Evolutionary conservation across 1,140 invertebrate species (phyloP).

Genomic region (Psix sp.): DNA sequence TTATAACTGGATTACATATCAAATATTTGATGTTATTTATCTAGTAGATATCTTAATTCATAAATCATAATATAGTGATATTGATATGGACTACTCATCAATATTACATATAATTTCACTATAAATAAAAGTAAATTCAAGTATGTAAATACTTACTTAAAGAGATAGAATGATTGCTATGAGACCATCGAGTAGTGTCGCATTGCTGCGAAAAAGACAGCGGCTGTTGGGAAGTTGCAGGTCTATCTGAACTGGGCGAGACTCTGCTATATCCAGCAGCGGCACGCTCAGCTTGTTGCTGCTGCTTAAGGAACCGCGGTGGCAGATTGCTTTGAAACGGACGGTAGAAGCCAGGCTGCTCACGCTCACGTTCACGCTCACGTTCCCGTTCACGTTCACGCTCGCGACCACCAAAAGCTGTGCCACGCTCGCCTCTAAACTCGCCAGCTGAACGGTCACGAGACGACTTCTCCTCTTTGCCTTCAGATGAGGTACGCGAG

Average conservation of each 20-base stretch:
- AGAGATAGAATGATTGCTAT: conserved; percentile 67
- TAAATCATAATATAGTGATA: too few species aligned
- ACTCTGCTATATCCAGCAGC: conserved; percentile 66
- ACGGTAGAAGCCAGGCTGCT: conserved; percentile 80
- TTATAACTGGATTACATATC: conserved; percentile 70
- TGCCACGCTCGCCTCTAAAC: conserved; percentile 54
- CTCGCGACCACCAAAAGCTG: conserved; percentile 15
- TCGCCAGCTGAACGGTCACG: conserved; percentile 59
- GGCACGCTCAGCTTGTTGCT: conserved; percentile 79
- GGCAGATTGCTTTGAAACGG: conserved; percentile 89
- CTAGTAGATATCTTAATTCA: too few species aligned
- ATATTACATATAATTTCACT: too few species aligned
- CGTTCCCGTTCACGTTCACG: conserved; percentile 62
- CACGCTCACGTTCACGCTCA: conserved; percentile 70
- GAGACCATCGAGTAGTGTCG: conserved; percentile 74
- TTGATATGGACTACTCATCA: too few species aligned
- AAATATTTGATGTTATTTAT: too few species aligned
- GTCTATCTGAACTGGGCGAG: conserved; percentile 70
- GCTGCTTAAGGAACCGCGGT: conserved; percentile 90
- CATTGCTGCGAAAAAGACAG: conserved; percentile 76
- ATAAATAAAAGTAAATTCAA: conserved; percentile 25
- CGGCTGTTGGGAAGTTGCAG: conserved; percentile 55
- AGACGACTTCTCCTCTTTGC: conserved; percentile 67
- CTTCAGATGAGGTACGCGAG: conserved; percentile 78
- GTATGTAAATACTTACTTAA: conserved; percentile 63